phyloP scores from a whole-genome alignment of 2,113 vertebrate genomes.

The Notiomystis cincta region DNA sequence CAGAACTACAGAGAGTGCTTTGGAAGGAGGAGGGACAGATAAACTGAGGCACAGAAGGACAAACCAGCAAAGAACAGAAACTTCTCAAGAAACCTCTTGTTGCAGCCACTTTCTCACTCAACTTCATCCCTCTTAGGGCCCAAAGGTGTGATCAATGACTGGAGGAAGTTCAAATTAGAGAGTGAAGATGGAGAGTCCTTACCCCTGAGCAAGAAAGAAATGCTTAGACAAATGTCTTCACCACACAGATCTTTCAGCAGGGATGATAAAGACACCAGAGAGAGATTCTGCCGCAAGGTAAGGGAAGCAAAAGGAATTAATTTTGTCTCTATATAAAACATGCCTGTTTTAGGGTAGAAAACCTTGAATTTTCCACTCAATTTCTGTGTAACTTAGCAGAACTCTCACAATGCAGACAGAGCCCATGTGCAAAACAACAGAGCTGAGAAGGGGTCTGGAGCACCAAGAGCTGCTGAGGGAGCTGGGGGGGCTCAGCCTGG shows the following conservation, averaged over 20 bases:
- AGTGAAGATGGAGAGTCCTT: slow-evolving; percentile 85
- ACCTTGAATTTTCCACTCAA: background rate
- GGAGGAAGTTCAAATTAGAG: slow-evolving; percentile 95
- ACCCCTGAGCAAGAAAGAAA: slow-evolving; percentile 84
- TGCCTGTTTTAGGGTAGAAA: background rate
- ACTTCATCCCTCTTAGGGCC: slow-evolving; percentile 76
- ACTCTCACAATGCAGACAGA: background rate
- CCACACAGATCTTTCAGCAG: slow-evolving; percentile 72
- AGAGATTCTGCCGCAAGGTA: slow-evolving; percentile 88
- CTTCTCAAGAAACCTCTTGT: background rate
- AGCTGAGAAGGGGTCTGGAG: background rate
- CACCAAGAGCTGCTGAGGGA: background rate
- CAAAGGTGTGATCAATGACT: slow-evolving; percentile 97
- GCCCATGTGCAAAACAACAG: background rate
- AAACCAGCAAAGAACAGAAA: background rate
- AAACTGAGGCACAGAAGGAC: background rate
- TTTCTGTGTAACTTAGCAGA: background rate
- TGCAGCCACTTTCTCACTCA: background rate
- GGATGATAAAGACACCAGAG: slow-evolving; percentile 75
- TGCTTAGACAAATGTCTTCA: slow-evolving; percentile 93
- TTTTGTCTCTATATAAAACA: background rate
- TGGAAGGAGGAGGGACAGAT: background rate
- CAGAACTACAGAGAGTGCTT: background rate
- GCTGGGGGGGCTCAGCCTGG: background rate
- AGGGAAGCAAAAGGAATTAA: background rate